Base-by-base conservation (phyloP, 2,888 invertebrate species). In the Pammene aurita region DNA sequence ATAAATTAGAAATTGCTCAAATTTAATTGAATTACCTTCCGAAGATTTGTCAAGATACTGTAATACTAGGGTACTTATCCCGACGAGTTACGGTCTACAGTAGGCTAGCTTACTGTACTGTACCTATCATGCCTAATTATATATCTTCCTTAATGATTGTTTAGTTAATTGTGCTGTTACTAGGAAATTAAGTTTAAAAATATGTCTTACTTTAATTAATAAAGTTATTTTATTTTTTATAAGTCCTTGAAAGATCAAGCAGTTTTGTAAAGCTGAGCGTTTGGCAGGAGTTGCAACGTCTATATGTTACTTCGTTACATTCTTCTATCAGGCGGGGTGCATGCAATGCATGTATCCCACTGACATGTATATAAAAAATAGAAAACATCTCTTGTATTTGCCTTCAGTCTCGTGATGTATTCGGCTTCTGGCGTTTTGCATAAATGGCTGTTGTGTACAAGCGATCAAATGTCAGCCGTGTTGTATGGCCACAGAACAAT, bases 391-490 rank as follows among this genome's bases (percentile, higher is more conserved):
- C 58, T 56, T 54, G 10, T 52, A 52, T 66, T 41, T 44, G 57
- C 52, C 35, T 64, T 60, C 26, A 42, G 44, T 10, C 41, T 10
- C 10, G 14, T 68, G 68, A 68, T 68, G 57, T 68, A 69, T 66
- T 54, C n/a, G 58, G 10, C 26, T 26, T 4, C 26, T 42, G 34
- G 57, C 42, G 58, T 71, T 71, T 72, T 67, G 54, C 70, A 67
- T 60, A 65, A 65, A 52, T 48, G n/a, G 44, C 69, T 62, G 74
- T 73, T 74, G 77, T 79, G 78, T 75, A 76, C 76, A 77, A 75
- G 76, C 78, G 77, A 81, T 79, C 79, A 80, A 82, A 84, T 83
- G 81, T 80, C 84, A 80, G 70, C 72, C 57, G 64, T 67, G 75
- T 71, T 77, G 72, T 78, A 70, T 73, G 74, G 73, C 66, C 68